Evolutionary conservation across 2,113 vertebrate genomes (phyloP), one percentile per base, ranked within the genome.

Genomic region (Channa maculata): DNA sequence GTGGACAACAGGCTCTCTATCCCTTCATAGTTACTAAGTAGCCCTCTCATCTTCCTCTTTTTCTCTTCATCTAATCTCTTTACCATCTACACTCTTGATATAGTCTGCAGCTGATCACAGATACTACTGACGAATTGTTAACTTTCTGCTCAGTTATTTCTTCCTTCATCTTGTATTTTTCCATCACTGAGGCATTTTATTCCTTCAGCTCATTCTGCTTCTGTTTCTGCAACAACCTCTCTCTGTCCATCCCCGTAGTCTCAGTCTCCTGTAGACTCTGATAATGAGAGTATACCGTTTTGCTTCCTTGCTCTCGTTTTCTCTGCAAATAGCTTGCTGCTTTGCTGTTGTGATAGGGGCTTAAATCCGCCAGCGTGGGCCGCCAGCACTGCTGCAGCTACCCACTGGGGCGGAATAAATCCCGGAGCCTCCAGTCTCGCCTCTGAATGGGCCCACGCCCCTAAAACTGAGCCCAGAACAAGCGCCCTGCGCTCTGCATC

Each of bases 381-480:
- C 81, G 38, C 54, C 84, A 11, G 73, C 79, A 58, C 77, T 37
- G 38, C 81, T 71, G 80, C 76, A 48, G 74, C 84, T 58, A 69
- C 78, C 77, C 91, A 87, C 82, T 89, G 86, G 84, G 66, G 71
- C 79, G 78, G 84, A 92, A 91, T 84, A 83, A 89, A 91, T 90
- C 85, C 84, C 50, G 60, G 71, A 88, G 83, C 86, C 85, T 73
- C 54, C 80, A 45, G 87, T 48, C 82, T 83, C 12, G 83, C 83
- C 84, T 83, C 53, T 81, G 80, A 92, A 89, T 79, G 63, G 83
- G 63, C 78, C 76, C 77, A 65, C 58, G 37, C 64, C 82, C 85
- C 86, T 79, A 83, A 90, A 89, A 91, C 80, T 64, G 41, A 86
- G 83, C 71, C 86, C 78, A 79, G 80, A 86, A 89, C 87, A 75